phyloP scores from a whole-genome alignment of 1,140 invertebrate species.

The Drosophila takahashii region DNA sequence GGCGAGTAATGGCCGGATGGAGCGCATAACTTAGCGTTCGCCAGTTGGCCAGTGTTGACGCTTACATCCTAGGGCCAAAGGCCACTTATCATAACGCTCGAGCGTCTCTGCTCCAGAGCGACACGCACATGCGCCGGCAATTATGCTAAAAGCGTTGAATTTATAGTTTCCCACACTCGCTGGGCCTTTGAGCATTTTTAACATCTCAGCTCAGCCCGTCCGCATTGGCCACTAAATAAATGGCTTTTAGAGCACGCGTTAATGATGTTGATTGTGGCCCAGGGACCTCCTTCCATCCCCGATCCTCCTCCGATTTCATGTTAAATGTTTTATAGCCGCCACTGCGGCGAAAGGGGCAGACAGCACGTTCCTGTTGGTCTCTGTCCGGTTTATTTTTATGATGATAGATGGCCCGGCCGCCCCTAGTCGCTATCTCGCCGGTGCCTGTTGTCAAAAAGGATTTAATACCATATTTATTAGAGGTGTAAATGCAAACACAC shows the following conservation, averaged over 20 bases:
- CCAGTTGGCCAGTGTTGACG: conserved; percentile 64
- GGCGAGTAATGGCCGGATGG: conserved; percentile 51
- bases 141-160: conserved; percentile 82
- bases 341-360: conserved; percentile 21
- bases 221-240: conserved; percentile 67
- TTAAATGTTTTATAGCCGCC: conserved; percentile 67
- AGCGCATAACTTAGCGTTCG: conserved; percentile 62
- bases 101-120: conserved; percentile 16
- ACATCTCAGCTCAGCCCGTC: conserved; percentile 59
- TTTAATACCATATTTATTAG: conserved; percentile 72
- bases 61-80: conserved; percentile 57
- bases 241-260: conserved; percentile 81
- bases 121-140: conserved; percentile 74
- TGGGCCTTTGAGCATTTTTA: conserved; percentile 55
- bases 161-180: conserved; percentile 69
- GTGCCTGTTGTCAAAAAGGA: conserved; percentile 60
- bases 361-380: conserved; percentile 41
- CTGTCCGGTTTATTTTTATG: conserved; percentile 69
- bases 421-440: conserved; percentile 44
- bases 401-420: conserved; percentile 67
- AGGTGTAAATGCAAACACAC: conserved; percentile 33
- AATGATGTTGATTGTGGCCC: conserved; percentile 79
- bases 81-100: conserved; percentile 75
- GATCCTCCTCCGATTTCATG: conserved; percentile 49
- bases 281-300: conserved; percentile 32